These are phyloP conservation scores for Thomomys bottae DNA, from an alignment of 2,113 vertebrate genomes.

Conservation along the genomic window DNA sequence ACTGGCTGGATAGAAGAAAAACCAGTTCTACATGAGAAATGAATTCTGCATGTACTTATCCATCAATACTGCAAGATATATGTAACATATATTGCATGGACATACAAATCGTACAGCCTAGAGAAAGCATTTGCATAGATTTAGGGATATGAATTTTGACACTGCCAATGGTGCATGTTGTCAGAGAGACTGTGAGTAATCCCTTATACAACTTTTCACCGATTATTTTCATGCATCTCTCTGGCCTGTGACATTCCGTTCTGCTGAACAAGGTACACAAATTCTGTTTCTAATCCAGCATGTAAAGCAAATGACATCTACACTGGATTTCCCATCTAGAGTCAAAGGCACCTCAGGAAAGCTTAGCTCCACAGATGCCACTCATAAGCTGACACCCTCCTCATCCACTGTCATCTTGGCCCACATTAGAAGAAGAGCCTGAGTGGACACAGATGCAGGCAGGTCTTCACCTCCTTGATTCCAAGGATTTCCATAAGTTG, in stretches of 20 bases:
- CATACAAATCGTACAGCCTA: background rate
- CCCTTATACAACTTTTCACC: background rate
- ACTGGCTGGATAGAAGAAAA: background rate
- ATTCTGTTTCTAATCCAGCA: slow-evolving; percentile 7
- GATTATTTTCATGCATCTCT: background rate
- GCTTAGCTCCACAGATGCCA: background rate
- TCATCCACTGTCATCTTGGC: no score
- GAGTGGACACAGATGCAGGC: background rate
- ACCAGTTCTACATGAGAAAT: background rate
- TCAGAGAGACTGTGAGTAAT: background rate
- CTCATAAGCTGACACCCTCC: background rate
- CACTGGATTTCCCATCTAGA: fast-evolving
- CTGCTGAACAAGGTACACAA: background rate
- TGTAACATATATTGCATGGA: no score
- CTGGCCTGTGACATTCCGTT: background rate
- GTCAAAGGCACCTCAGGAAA: background rate
- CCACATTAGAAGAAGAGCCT: background rate
- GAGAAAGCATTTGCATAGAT: background rate
- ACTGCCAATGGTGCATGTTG: background rate
- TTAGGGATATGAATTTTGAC: background rate
- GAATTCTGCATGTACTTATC: background rate
- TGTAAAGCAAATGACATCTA: background rate
- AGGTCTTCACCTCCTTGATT: background rate
- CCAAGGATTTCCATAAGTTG: background rate
- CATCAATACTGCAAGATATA: background rate